Percentiles rank a stretch among this genome's conserved stretches.
Evolutionary conservation across 2,797 vertebrate genomes (phyloP).

Genomic region (Cossypha polioptera): DNA sequence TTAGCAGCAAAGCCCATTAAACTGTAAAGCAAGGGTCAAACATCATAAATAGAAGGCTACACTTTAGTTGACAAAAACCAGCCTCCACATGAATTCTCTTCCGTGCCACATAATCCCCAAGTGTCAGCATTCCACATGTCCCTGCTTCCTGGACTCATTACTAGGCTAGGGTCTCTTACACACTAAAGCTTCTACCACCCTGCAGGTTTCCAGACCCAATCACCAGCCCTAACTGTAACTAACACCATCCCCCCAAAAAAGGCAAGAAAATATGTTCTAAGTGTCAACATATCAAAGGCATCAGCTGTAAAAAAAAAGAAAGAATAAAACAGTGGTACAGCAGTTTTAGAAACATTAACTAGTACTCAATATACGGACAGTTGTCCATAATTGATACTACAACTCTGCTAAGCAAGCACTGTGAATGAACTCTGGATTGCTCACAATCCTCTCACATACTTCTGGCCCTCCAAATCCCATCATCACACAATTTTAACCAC

Average conservation of each 20-base stretch:
- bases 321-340: not conserved
- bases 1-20: not conserved
- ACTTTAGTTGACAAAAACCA: not conserved
- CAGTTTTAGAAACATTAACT: not conserved
- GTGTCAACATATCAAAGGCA: not conserved
- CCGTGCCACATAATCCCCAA: not conserved
- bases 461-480: not conserved
- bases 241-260: accelerated
- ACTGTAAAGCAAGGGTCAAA: not conserved
- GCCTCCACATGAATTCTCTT: not conserved
- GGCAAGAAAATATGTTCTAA: not conserved
- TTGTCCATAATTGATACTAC: not conserved
- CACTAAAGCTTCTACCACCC: not conserved
- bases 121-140: not conserved
- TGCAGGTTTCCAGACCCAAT: not conserved
- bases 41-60: not conserved
- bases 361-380: not conserved
- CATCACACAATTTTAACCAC: not conserved
- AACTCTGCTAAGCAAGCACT: not conserved
- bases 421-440: not conserved
- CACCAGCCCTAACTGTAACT: not conserved
- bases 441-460: not conserved
- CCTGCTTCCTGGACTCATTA: not conserved
- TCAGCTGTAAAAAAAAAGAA: not conserved
- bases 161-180: not conserved